A percentile compares a stretch with the other conserved stretches of the same genome.
Evolutionary conservation across 2,797 vertebrate species (phyloP).

Genomic region (Crocidura indochinensis): DNA sequence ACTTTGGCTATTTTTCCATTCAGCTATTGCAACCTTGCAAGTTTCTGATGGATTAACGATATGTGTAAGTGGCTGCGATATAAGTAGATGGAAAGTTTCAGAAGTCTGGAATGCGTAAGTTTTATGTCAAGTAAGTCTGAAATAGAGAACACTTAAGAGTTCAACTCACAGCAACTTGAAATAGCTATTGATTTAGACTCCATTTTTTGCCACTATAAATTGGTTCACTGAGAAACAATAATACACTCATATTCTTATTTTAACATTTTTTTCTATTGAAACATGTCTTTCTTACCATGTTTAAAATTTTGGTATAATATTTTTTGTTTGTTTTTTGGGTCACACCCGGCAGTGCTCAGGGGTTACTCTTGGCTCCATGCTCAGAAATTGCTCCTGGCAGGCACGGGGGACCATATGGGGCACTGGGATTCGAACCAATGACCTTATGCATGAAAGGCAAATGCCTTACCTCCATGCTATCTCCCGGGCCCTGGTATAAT

Average conservation of each 20-base stretch:
- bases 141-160: constrained; percentile 64
- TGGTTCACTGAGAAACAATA: constrained; percentile 83
- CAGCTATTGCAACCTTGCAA: constrained; percentile 77
- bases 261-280: constrained; percentile 72
- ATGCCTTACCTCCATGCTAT: no score
- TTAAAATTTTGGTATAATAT: constrained; percentile 70
- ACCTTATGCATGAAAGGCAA: no score
- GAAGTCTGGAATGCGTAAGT: constrained; percentile 84
- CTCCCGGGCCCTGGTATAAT: no score
- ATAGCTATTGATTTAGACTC: constrained; percentile 75
- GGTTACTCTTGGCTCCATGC: no score
- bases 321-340: no score
- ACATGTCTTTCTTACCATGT: constrained; percentile 75
- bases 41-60: constrained; percentile 87
- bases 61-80: constrained; percentile 82
- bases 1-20: constrained; percentile 84
- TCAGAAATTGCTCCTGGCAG: no score
- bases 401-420: no score
- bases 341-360: no score
- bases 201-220: constrained; percentile 73
- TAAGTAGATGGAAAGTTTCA: constrained; percentile 84
- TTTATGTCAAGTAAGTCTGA: constrained; percentile 80
- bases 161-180: constrained; percentile 78
- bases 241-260: constrained; percentile 71
- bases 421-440: no score